These are phyloP conservation scores for Drosophila pruinosa DNA, from an alignment of 1,140 invertebrate species.

Conservation along the genomic window DNA sequence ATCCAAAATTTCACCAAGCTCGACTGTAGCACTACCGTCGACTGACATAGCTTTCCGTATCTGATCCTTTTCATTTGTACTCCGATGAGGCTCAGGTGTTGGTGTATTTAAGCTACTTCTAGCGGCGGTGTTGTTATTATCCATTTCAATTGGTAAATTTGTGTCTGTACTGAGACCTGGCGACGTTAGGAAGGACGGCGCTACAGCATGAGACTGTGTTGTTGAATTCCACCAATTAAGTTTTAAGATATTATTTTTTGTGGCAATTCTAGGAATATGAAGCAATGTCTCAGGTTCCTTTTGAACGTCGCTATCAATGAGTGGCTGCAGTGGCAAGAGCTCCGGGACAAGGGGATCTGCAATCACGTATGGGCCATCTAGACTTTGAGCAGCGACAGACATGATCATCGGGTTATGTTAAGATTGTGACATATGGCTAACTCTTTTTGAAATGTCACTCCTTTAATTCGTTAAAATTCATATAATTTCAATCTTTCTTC, in stretches of 20 bases:
- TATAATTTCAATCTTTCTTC: not conserved
- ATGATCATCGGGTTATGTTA: constrained; percentile 14
- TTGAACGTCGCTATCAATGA: constrained; percentile 1
- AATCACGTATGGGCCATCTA: constrained; percentile 1
- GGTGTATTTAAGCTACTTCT: constrained; percentile 33
- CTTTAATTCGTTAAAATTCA: too few relatives aligned
- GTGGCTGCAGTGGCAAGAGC: constrained; percentile 41
- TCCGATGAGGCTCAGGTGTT: not conserved
- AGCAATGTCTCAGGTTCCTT: not conserved
- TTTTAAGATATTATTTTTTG: constrained; percentile 66
- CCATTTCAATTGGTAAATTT: not conserved
- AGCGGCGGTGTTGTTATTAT: constrained; percentile 51
- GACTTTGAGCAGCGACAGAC: constrained; percentile 14
- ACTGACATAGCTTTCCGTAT: not conserved
- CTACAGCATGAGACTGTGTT: constrained; percentile 13
- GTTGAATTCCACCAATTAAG: constrained; percentile 74
- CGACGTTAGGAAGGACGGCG: not conserved
- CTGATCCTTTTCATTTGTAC: not conserved
- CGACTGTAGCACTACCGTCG: not conserved
- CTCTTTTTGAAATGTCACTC: too few relatives aligned
- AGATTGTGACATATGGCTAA: too few relatives aligned
- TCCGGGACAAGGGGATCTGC: constrained; percentile 15
- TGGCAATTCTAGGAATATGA: constrained; percentile 50
- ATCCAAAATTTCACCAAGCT: constrained; percentile 14
- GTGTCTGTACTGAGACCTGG: not conserved